A percentile compares a stretch with the other conserved stretches of the same genome.
Conservation (phyloP, 2,113 vertebrate genomes). For the Gymnocephalus cernua region DNA sequence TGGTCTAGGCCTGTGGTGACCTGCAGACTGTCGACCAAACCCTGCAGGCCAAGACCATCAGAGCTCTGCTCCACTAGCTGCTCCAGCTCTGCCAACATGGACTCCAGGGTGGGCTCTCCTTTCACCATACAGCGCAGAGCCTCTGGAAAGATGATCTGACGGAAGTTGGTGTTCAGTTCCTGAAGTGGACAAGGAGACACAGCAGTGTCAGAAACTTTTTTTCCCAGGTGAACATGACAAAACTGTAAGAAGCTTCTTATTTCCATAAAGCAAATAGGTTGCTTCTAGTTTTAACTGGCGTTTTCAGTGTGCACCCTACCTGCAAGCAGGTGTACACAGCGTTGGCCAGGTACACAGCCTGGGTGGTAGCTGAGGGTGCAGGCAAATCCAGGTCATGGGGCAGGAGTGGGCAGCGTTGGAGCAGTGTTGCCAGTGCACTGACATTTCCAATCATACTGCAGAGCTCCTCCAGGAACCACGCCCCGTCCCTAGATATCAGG, state of each 20-base stretch:
- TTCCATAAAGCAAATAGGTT: neutral
- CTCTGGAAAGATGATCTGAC: slow-evolving; percentile 99
- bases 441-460: slow-evolving; percentile 98
- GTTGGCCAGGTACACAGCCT: slow-evolving; percentile 93
- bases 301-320: slow-evolving; percentile 74
- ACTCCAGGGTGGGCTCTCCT: slow-evolving; percentile 94
- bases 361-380: slow-evolving; percentile 89
- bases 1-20: slow-evolving; percentile 90
- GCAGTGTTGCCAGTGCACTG: slow-evolving; percentile 90
- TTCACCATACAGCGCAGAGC: slow-evolving; percentile 96
- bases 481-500: slow-evolving; percentile 94
- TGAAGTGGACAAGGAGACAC: slow-evolving; percentile 55
- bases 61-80: slow-evolving; percentile 94
- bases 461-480: slow-evolving; percentile 98
- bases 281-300: neutral
- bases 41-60: slow-evolving; percentile 92
- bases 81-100: slow-evolving; percentile 94
- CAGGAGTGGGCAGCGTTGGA: slow-evolving; percentile 92
- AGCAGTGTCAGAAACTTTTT: neutral
- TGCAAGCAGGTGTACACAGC: slow-evolving; percentile 96
- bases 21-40: slow-evolving; percentile 90
- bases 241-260: neutral
- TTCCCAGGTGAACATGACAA: neutral
- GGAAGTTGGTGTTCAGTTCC: slow-evolving; percentile 98
- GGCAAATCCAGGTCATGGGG: slow-evolving; percentile 95